Base-by-base conservation (phyloP, 2,797 vertebrate genomes). In the Sebastes nivosus region DNA sequence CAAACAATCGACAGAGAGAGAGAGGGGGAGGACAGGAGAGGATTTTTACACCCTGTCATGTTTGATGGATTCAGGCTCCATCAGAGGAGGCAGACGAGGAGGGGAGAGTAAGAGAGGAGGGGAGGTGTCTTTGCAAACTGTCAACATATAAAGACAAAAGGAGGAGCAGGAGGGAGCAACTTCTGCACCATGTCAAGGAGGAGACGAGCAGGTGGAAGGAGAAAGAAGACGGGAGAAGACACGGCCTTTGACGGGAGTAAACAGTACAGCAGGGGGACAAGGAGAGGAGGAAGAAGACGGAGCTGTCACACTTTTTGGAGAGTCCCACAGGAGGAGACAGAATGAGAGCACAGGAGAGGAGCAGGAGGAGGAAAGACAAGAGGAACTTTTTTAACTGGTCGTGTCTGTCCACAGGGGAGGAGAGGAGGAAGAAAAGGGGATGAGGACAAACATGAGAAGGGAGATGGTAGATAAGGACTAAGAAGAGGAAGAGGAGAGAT, bases 291-390 rank as follows among this genome's bases (percentile, higher is more conserved):
- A 27, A 29, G 59, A 68, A 25, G 69, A 67, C 22, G 42, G 63
- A 75, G 57, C 70, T 75, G 81, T 89, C 86, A 79, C 83, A 82
- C 46, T 74, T 79, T 79, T 72, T 70, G 52, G 71, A 80, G 75
- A 81, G 57, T 65, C 72, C 71, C 79, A 71, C 8, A 78, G 75
- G 75, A 80, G 16, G 36, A 78, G 54, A 70, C 30, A 61, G 63
- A 87, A 61, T 58, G 50, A 10, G 50, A 54, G 50, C 50, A 50
- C 18, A 50, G 46, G 46, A 50, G 46, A 84, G 52, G 42, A 81
- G 38, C 22, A 71, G 66, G 66, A 30, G 64, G 72, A 80, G 64
- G 55, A 52, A 80, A 79, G 70, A 81, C 38, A 54, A 70, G 68
- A 74, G 73, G 25, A 68, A 68, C 46, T 75, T 83, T 54, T 54